Percentiles rank a stretch among this genome's conserved stretches.
These are phyloP conservation scores for Pollenia amentaria DNA, from an alignment of 2,888 invertebrate genomes.

Conservation along the genomic window DNA sequence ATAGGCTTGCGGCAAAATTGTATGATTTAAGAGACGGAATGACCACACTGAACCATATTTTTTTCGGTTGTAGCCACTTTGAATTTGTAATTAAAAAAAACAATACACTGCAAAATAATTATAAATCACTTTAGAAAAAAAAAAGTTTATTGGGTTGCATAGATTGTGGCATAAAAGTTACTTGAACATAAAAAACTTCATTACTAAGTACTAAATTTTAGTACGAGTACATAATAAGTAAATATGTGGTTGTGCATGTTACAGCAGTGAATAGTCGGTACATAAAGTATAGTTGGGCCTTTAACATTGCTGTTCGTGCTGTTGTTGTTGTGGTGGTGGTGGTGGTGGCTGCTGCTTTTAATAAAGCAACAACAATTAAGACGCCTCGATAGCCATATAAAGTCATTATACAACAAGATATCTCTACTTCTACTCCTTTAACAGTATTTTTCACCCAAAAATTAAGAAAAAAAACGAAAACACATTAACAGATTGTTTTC, in stretches of 20 bases:
- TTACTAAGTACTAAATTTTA: slow-evolving; percentile 36
- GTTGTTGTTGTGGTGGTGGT: not conserved
- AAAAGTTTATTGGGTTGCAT: slow-evolving; percentile 25
- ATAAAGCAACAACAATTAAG: slow-evolving; percentile 63
- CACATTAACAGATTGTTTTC: slow-evolving; percentile 36
- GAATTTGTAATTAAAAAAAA: not conserved
- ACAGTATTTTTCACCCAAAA: slow-evolving; percentile 23
- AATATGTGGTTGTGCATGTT: slow-evolving; percentile 9
- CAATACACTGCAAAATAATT: not conserved
- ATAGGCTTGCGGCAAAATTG: no score
- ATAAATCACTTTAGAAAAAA: not conserved
- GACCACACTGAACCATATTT: no score
- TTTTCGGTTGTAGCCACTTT: not conserved
- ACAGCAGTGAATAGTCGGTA: not conserved
- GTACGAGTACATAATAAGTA: slow-evolving; percentile 19
- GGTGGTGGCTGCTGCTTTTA: slow-evolving; percentile 15
- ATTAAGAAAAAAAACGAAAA: slow-evolving; percentile 6
- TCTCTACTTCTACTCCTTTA: slow-evolving; percentile 41
- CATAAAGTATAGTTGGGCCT: slow-evolving; percentile 23
- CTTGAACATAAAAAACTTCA: not conserved
- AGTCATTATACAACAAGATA: slow-evolving; percentile 52
- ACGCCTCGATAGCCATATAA: slow-evolving; percentile 68
- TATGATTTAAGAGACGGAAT: no score
- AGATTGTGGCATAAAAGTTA: slow-evolving; percentile 41
- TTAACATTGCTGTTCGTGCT: not conserved